phyloP scores from a whole-genome alignment of 2,797 vertebrate genomes.

The Liasis olivaceus region DNA sequence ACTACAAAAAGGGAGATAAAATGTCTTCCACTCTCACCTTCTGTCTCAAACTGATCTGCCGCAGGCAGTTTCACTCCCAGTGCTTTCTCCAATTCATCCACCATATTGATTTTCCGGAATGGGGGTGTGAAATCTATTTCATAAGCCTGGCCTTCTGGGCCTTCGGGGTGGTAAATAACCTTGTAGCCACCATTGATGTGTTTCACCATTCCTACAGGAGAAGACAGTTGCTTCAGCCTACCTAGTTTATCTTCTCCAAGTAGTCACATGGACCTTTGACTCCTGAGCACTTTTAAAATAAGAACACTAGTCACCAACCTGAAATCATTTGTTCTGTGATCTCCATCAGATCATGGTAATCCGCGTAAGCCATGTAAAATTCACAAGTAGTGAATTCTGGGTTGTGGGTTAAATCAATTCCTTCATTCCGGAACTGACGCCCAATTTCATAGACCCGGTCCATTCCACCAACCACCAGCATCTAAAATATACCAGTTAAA shows the following conservation, averaged over 20 bases:
- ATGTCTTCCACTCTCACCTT: slow-evolving; percentile 69
- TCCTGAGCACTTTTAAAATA: too few species aligned
- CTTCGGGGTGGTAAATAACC: slow-evolving; percentile 92
- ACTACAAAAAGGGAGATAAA: neutral
- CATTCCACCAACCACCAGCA: slow-evolving; percentile 95
- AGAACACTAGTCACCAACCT: slow-evolving; percentile 71
- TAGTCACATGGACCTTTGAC: neutral
- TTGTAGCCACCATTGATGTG: slow-evolving; percentile 90
- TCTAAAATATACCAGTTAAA: slow-evolving; percentile 73
- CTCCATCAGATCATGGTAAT: slow-evolving; percentile 95
- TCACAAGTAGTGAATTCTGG: slow-evolving; percentile 99
- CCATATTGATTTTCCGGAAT: slow-evolving; percentile 90
- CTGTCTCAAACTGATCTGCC: slow-evolving; percentile 76
- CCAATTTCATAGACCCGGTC: slow-evolving; percentile 97
- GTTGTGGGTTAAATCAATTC: slow-evolving; percentile 97
- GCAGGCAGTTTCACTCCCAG: slow-evolving; percentile 89
- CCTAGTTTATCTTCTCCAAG: neutral
- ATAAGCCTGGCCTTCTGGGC: slow-evolving; percentile 84
- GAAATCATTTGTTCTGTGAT: slow-evolving; percentile 95
- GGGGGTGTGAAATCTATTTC: slow-evolving; percentile 98
- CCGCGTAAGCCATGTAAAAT: slow-evolving; percentile 99
- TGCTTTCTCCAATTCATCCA: slow-evolving; percentile 87
- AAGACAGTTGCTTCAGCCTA: slow-evolving; percentile 34
- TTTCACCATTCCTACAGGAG: slow-evolving; percentile 93
- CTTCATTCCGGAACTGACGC: slow-evolving; percentile 97